Evolutionary conservation across 23 tunicate genomes (phyloP), one percentile per base, ranked within the genome.

Genomic region (Corella eumyota): DNA sequence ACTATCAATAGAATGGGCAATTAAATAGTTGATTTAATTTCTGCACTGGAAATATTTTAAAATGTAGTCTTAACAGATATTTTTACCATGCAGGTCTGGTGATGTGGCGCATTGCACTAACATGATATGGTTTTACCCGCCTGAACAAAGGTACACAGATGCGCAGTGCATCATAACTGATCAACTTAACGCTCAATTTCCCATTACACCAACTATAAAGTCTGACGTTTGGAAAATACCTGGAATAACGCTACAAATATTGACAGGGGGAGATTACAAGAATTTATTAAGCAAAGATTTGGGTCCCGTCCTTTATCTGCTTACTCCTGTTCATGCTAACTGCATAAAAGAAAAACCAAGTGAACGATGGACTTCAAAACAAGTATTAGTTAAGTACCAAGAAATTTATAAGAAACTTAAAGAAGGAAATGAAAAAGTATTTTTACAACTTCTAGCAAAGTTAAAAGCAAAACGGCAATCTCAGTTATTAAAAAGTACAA

Each of bases 151-250:
- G 31, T 82, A 82, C 76, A 67, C 64, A 13, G 1, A 58, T 17
- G 53, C 67, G 19, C 66, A 67, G 32, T 82, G 66, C 65, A 23
- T 15, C 0, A 50, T 3, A 40, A 17, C 23, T 5, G 38, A 29
- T 4, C 17, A 76, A 23, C 31, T 50, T 63, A 25, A 46, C 6
- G 25, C 29, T 17, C 2, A 32, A 25, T 32, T 33, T 26, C 27
- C 60, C 4, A 15, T 54, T 54, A n/a, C 11, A 27, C 64, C 60
- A 7, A 64, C 64, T 2, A 54, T 47, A 22, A 82, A 82, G 34
- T 1, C 82, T 2, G 81, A 82, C 33, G 72, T 68, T 36, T 82
- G 92, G 92, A 82, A 82, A 60, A 82, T 82, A 32, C 92, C 92
- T 35, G 74, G 51, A 27, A 44, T 82, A 4, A 50, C 77, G 1